Conservation (phyloP, 2,888 invertebrate species). For the Junonia oenone region DNA sequence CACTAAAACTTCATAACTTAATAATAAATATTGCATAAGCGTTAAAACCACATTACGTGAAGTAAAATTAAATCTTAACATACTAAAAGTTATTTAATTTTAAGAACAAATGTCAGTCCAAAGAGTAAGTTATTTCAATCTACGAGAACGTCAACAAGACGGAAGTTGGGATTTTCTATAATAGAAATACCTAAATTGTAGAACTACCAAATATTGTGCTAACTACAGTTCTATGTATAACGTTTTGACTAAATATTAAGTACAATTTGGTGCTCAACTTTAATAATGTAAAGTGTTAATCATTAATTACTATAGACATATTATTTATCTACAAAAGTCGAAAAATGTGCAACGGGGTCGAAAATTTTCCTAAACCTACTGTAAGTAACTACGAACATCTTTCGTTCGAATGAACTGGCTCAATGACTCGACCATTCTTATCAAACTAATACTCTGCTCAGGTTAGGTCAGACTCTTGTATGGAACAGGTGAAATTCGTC, state of each 20-base stretch:
- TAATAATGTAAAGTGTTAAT: slow-evolving; percentile 71
- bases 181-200: slow-evolving; percentile 36
- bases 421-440: slow-evolving; percentile 10
- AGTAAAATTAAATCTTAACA: slow-evolving; percentile 63
- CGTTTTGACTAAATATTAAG: slow-evolving; percentile 78
- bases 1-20: slow-evolving; percentile 75
- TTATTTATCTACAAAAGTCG: slow-evolving; percentile 71
- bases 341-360: slow-evolving; percentile 56
- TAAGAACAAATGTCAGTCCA: slow-evolving; percentile 65
- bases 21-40: slow-evolving; percentile 77
- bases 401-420: slow-evolving; percentile 23
- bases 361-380: slow-evolving; percentile 52
- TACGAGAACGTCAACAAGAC: slow-evolving; percentile 53
- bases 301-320: slow-evolving; percentile 55
- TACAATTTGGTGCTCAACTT: slow-evolving; percentile 79
- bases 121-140: slow-evolving; percentile 57
- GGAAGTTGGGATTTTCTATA: slow-evolving; percentile 49
- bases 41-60: slow-evolving; percentile 64
- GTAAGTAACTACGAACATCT: slow-evolving; percentile 22
- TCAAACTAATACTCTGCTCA: not conserved
- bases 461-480: not conserved
- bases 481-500: not conserved
- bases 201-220: slow-evolving; percentile 55
- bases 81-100: slow-evolving; percentile 63
- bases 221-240: slow-evolving; percentile 50